Evolutionary conservation across 2,888 invertebrate species (phyloP), one percentile per base, ranked within the genome.

Genomic region (Agrochola circellaris): DNA sequence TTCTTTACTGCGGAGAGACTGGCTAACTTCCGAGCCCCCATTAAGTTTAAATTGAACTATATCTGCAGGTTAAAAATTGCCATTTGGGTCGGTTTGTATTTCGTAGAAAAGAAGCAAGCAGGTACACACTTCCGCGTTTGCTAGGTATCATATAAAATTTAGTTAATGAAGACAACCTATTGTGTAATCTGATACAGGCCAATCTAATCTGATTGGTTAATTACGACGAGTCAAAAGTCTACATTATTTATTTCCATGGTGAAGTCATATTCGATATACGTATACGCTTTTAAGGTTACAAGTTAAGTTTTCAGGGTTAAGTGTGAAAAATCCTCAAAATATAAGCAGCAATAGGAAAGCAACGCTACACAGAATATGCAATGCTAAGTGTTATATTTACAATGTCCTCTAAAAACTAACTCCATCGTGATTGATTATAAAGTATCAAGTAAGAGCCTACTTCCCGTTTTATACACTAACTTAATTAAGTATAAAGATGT

Each of bases 401-500:
- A 34, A 34, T 20, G 20, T 51, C 8, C 61, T n/a, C 23, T 38
- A 51, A 58, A 68, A 66, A 71, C 38, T 45, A 26, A 3, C 20
- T 15, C 11, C 26, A 45, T 9, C n/a, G 20, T 76, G 64, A 75
- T 77, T 65, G 66, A 85, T 80, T 72, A 72, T 38, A 75, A 83
- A 60, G 65, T 77, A 71, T 74, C 67, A 77, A 58, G 70, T 75
- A 61, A 65, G 64, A 67, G 75, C 65, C 34, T 69, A 65, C 68
- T 72, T 68, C 69, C 60, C 38, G 65, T 81, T 68, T 74, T n/a
- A 42, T 30, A 75, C 54, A 76, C 61, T 77, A 80, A 81, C 75
- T 83, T 82, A 70, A 80, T 82, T 79, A 81, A 80, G 75, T 77
- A 60, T 78, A 77, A 72, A 78, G 77, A 76, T 79, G 48, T 81